phyloP scores from a whole-genome alignment of 2,113 vertebrate genomes.

The Columba livia region DNA sequence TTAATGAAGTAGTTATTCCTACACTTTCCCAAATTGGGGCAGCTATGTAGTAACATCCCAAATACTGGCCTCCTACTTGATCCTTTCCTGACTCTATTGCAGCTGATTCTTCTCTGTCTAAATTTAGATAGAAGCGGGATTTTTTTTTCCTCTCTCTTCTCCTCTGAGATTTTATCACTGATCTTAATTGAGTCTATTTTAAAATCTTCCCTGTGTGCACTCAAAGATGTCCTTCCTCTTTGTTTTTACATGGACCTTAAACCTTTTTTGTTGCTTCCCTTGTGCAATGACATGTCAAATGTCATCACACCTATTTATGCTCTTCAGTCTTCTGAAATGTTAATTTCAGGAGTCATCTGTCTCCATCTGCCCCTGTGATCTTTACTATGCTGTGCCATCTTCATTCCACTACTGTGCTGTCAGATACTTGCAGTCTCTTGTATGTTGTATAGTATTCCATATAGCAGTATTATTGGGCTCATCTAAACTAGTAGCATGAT shows the following conservation, averaged over 20 bases:
- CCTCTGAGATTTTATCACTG: neutral
- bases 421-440: neutral
- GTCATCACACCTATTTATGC: neutral
- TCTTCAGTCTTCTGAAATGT: neutral
- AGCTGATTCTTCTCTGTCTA: neutral
- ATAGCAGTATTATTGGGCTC: neutral
- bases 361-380: neutral
- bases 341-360: neutral
- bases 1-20: neutral
- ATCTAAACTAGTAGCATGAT: neutral
- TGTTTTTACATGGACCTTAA: neutral
- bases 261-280: neutral
- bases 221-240: neutral
- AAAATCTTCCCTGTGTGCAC: neutral
- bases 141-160: neutral
- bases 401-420: neutral
- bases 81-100: neutral
- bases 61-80: neutral
- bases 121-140: neutral
- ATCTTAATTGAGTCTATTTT: neutral
- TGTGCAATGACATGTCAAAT: neutral
- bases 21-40: neutral
- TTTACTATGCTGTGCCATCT: neutral
- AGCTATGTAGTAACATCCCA: neutral
- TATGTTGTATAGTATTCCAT: neutral